Evolutionary conservation across 64 coral and sea anemone genomes (phyloP).

Genomic region (Pocillopora verrucosa): DNA sequence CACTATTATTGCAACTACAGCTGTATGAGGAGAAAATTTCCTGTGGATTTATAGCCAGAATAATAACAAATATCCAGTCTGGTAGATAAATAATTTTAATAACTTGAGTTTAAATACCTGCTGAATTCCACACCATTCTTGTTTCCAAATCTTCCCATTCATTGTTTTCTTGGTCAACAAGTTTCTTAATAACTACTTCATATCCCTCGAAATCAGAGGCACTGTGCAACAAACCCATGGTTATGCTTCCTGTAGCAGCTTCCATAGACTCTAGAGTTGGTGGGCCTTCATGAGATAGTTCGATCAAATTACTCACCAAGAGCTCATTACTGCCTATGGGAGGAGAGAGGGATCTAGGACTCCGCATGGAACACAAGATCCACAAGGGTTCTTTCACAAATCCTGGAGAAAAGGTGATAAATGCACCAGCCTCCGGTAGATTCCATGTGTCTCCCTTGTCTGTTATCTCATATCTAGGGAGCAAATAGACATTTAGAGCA

Average conservation of each 20-base stretch:
- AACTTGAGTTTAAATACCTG: background rate
- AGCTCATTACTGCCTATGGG: background rate
- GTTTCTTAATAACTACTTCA: slow-evolving; percentile 23
- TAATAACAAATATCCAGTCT: too few species aligned
- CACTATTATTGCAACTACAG: too few species aligned
- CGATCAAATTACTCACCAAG: slow-evolving; percentile 14
- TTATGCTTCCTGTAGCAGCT: background rate
- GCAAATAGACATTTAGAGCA: background rate
- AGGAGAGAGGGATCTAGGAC: background rate
- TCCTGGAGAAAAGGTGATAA: background rate
- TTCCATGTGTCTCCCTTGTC: background rate
- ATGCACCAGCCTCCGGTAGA: background rate
- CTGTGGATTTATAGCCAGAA: too few species aligned
- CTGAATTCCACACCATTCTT: background rate
- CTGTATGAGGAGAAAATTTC: too few species aligned
- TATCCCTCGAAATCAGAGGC: background rate
- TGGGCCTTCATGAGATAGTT: background rate
- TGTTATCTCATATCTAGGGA: background rate
- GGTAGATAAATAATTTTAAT: too few species aligned
- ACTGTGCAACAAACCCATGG: slow-evolving; percentile 21
- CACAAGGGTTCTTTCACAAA: background rate
- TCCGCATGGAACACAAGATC: background rate
- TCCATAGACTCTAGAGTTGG: background rate
- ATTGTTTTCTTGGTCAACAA: background rate
- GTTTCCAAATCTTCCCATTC: slow-evolving; percentile 23